Evolutionary conservation across 2,113 vertebrate species (phyloP).

Genomic region (Alouatta palliata): DNA sequence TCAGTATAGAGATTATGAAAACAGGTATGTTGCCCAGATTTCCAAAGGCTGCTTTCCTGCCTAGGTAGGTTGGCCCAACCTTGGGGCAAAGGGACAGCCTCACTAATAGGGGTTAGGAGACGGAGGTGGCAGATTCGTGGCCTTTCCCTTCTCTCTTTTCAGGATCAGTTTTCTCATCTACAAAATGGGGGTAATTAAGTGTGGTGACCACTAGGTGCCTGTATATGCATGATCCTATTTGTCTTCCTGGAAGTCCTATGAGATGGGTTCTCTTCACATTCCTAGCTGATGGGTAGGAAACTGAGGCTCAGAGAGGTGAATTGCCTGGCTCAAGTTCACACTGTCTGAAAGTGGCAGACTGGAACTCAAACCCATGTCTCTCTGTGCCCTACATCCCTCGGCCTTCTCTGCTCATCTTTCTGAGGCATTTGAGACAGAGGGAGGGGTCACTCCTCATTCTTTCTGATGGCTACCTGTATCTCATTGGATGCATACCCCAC

Average conservation of each 20-base stretch:
- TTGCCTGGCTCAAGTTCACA: not conserved
- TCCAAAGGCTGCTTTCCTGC: not conserved
- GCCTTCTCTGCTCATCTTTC: not conserved
- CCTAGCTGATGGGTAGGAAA: not conserved
- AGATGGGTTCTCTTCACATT: not conserved
- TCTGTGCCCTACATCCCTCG: not conserved
- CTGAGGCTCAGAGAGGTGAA: not conserved
- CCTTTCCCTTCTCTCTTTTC: not conserved
- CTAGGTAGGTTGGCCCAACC: not conserved
- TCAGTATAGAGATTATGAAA: not conserved
- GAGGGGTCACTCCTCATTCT: not conserved
- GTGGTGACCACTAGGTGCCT: not conserved
- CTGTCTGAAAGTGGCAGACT: not conserved
- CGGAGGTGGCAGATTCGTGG: rapidly evolving
- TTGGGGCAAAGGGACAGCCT: not conserved
- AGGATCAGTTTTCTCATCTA: not conserved
- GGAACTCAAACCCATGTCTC: not conserved
- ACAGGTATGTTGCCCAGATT: not conserved
- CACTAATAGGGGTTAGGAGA: not conserved
- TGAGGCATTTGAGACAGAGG: not conserved
- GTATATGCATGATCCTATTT: rapidly evolving
- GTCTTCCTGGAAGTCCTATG: not conserved
- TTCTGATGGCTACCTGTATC: not conserved
- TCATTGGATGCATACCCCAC: not conserved
- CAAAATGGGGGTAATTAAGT: not conserved